Conservation (phyloP, 2,888 invertebrate genomes). For the Rotaria macrura region DNA sequence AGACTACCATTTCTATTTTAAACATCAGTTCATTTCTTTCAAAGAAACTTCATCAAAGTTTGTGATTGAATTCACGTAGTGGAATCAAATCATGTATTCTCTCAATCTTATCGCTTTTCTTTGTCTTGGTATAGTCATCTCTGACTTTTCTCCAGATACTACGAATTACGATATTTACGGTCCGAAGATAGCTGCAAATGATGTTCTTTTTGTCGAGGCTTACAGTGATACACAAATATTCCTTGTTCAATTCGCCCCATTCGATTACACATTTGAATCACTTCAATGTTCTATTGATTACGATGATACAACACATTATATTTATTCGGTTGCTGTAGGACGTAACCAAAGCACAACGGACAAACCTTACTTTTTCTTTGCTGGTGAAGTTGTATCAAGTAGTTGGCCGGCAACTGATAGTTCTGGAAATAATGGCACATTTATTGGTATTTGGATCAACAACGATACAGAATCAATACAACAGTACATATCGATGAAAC, state of each 20-base stretch:
- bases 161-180: neutral
- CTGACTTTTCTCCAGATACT: neutral
- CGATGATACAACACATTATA: neutral
- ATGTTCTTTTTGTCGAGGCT: neutral
- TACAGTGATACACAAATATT: neutral
- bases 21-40: too few species aligned
- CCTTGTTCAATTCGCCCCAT: slow-evolving; percentile 6
- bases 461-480: neutral
- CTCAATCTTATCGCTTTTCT: neutral
- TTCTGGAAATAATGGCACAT: neutral
- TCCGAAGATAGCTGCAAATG: neutral
- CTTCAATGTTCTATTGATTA: slow-evolving; percentile 16
- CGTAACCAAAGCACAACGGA: neutral
- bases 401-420: neutral
- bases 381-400: neutral
- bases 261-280: neutral
- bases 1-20: too few species aligned
- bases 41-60: too few species aligned
- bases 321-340: neutral
- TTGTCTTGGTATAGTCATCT: neutral
- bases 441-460: neutral
- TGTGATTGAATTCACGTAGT: too few species aligned
- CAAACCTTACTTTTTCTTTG: neutral
- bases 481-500: neutral
- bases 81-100: neutral